Evolutionary conservation across 2,113 vertebrate genomes (phyloP).

Genomic region (Crotalus helleri): DNA sequence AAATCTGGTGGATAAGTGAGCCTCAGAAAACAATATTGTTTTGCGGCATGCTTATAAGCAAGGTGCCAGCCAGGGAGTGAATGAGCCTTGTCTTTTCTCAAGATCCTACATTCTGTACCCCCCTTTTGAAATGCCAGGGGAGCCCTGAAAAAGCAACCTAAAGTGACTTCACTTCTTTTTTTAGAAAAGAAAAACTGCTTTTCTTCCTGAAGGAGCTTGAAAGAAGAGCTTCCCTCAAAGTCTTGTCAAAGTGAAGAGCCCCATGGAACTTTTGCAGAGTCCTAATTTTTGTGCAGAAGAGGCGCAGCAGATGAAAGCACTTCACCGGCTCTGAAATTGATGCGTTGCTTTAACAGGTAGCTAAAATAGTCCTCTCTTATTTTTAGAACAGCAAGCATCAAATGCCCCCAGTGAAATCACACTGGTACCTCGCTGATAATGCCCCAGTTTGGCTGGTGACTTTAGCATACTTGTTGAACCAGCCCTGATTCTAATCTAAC

Average conservation of each 20-base stretch:
- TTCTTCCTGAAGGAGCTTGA: not conserved
- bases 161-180: not conserved
- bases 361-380: not conserved
- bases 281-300: not conserved
- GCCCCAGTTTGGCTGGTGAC: not conserved
- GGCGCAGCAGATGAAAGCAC: not conserved
- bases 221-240: not conserved
- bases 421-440: not conserved
- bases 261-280: not conserved
- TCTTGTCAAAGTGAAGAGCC: not conserved
- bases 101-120: not conserved
- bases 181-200: not conserved
- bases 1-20: not conserved
- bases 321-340: not conserved
- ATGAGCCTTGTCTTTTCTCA: not conserved
- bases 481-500: slow-evolving; percentile 8
- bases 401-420: not conserved
- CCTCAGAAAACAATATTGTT: not conserved
- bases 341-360: not conserved
- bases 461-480: not conserved
- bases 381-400: not conserved
- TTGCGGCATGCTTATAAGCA: not conserved
- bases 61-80: not conserved
- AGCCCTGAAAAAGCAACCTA: not conserved
- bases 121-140: not conserved